Base-by-base conservation (phyloP, 2,113 vertebrate genomes). In the Callionymus lyra region DNA sequence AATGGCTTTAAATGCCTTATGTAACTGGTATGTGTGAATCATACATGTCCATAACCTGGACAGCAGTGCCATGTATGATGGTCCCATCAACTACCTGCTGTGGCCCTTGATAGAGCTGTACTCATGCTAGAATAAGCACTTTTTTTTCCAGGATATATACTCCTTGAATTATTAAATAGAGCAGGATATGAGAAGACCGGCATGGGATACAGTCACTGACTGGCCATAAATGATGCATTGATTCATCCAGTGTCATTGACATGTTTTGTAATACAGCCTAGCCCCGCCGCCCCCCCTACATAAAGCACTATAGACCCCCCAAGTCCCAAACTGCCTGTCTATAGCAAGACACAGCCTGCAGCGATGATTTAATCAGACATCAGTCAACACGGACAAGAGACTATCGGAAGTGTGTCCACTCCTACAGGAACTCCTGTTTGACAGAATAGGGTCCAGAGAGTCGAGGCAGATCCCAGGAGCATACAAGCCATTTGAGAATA, bases 151-250 rank as follows among this genome's bases (percentile, higher is more conserved):
- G 59, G 47, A 69, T 63, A 67, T 33, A 63, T 54, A 70, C 50
- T 51, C 33, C 16, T 43, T 79, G 57, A 72, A 81, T 77, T 75
- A 81, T 79, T 80, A 44, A 80, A 34, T 10, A 55, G 62, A 18
- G 46, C 41, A 60, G 64, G 50, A 70, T 70, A 76, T 64, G 65
- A 72, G 63, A 63, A 65, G 63, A 64, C 60, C 59, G 44, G 54
- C 52, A 38, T 17, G 39, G 43, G 56, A 63, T 41, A 60, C 50
- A 58, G 58, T 57, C 60, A 50, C 56, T 40, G 40, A 61, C 65
- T 21, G 38, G 34, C 13, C 47, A 70, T 79, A 58, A 78, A 82
- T 76, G 67, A 80, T 79, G 60, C 56, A 79, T 54, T 37, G 48
- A 58, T 19, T 51, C 45, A 53, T 55, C 49, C 40, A 47, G 47